A percentile compares a stretch with the other conserved stretches of the same genome.
Evolutionary conservation across 2,113 vertebrate genomes (phyloP).

Genomic region (Lagopus muta): DNA sequence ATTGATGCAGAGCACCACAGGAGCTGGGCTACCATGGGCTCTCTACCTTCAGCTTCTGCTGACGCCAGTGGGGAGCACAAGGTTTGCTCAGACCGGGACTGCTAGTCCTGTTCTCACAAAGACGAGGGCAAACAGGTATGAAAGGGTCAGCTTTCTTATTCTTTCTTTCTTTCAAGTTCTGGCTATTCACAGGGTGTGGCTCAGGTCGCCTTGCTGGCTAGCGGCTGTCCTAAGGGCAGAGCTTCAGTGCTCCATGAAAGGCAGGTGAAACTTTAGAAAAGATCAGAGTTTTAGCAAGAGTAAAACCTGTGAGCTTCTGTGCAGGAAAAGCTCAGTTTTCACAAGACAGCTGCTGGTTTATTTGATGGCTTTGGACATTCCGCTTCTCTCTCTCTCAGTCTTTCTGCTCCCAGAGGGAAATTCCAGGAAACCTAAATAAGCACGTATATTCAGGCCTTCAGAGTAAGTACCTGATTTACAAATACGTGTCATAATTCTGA

Average conservation of each 20-base stretch:
- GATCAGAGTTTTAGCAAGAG: not conserved
- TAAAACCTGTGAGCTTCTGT: not conserved
- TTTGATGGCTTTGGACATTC: not conserved
- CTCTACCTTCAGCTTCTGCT: not conserved
- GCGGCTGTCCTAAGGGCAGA: not conserved
- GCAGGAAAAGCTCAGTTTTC: not conserved
- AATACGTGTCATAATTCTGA: not conserved
- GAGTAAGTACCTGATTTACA: not conserved
- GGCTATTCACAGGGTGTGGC: fast-evolving
- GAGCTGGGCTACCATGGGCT: not conserved
- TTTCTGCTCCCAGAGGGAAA: conserved; percentile 32
- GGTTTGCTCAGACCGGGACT: not conserved
- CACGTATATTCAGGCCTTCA: conserved; percentile 7
- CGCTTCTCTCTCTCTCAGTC: not conserved
- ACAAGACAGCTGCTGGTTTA: not conserved
- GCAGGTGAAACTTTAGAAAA: not conserved
- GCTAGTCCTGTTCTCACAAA: not conserved
- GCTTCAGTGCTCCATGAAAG: fast-evolving
- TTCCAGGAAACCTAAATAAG: not conserved
- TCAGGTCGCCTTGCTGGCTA: not conserved
- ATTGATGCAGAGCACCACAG: not conserved
- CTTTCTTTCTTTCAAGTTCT: not conserved
- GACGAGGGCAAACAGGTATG: not conserved
- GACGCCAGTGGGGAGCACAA: fast-evolving
- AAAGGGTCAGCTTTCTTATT: not conserved